These are phyloP conservation scores for Pyrochroa serraticornis DNA, from an alignment of 2,888 invertebrate species.

Conservation along the genomic window DNA sequence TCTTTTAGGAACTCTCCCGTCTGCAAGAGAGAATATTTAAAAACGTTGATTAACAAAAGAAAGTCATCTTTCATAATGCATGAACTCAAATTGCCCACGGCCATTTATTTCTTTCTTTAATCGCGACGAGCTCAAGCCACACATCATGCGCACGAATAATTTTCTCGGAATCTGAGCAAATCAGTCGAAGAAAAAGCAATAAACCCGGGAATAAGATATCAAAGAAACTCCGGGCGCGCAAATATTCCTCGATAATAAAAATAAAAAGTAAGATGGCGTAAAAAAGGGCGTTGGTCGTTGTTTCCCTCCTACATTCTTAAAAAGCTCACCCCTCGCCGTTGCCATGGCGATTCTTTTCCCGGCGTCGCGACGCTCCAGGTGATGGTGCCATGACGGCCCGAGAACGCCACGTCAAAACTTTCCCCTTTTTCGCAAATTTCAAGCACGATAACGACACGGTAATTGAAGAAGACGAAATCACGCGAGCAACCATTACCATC, in stretches of 20 bases:
- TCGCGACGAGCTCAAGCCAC: too few species aligned
- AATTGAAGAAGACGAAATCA: too few species aligned
- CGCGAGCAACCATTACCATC: too few species aligned
- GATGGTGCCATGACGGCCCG: conserved; percentile 40
- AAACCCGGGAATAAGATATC: background rate
- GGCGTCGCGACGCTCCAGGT: conserved; percentile 49
- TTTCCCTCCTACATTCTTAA: conserved; percentile 51
- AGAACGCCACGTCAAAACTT: conserved; percentile 31
- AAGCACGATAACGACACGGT: too few species aligned
- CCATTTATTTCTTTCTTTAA: background rate
- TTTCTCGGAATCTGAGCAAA: too few species aligned
- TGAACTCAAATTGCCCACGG: background rate
- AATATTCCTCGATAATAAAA: conserved; percentile 12
- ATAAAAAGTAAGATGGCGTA: conserved; percentile 52
- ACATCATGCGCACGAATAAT: too few species aligned
- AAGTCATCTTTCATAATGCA: conserved; percentile 1
- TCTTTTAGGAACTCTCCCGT: conserved; percentile 11
- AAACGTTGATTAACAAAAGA: conserved; percentile 12
- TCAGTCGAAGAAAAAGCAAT: conserved; percentile 5
- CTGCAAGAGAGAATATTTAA: conserved; percentile 16
- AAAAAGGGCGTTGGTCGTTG: conserved; percentile 51
- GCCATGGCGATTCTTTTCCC: conserved; percentile 52
- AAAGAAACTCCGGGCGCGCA: conserved; percentile 2
- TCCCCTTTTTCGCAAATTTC: background rate
- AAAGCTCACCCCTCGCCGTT: conserved; percentile 49